Conservation (phyloP, 2,113 vertebrate species). For the Gyps fulvus region DNA sequence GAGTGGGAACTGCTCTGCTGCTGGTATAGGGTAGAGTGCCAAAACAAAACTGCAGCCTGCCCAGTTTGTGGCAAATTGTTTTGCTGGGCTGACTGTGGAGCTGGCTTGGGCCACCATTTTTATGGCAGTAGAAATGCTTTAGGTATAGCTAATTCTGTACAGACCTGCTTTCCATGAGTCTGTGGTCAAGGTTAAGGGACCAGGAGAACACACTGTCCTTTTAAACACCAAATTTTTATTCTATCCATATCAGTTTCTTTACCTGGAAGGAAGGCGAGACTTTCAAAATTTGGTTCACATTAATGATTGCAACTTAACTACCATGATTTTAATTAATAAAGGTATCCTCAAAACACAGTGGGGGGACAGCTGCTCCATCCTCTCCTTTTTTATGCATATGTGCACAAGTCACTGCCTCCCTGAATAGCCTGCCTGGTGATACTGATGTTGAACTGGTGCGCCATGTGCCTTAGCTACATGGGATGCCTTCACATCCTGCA, state of each 20-base stretch:
- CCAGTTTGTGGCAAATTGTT: not conserved
- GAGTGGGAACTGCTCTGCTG: not conserved
- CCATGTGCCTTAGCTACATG: not conserved
- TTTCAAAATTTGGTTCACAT: not conserved
- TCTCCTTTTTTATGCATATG: not conserved
- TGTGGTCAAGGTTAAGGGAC: not conserved
- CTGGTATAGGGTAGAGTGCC: not conserved
- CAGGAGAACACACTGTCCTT: not conserved
- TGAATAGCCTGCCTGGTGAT: not conserved
- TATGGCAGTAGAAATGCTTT: not conserved
- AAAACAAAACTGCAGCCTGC: not conserved
- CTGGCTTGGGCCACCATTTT: not conserved
- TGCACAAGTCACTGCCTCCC: not conserved
- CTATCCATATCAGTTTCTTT: not conserved
- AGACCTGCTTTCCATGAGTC: not conserved
- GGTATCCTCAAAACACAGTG: not conserved
- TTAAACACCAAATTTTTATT: not conserved
- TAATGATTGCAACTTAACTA: not conserved
- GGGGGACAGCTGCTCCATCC: not conserved
- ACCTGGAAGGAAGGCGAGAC: not conserved
- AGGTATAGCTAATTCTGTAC: not conserved
- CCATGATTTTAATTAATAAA: not conserved
- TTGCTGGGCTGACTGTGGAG: not conserved
- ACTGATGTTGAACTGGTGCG: not conserved
- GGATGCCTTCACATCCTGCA: not conserved